A percentile compares a stretch with the other conserved stretches of the same genome.
These are phyloP conservation scores for Acridotheres tristis DNA, from an alignment of 2,797 vertebrate genomes.

Conservation along the genomic window DNA sequence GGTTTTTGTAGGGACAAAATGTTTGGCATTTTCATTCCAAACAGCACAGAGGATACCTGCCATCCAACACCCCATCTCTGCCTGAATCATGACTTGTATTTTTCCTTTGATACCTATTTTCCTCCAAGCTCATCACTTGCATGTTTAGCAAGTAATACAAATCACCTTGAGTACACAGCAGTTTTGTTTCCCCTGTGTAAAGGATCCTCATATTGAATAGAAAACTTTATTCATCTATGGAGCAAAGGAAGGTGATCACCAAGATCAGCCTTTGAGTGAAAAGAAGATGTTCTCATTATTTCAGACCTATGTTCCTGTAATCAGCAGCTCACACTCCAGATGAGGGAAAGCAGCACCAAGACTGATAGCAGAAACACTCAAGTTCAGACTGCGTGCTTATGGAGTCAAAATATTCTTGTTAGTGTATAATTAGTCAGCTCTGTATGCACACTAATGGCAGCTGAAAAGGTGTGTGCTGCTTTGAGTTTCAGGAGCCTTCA, in stretches of 20 bases:
- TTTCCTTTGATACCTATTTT: neutral
- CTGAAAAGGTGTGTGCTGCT: conserved; percentile 36
- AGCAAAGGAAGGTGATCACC: neutral
- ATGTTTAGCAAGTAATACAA: neutral
- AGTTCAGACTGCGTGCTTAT: conserved; percentile 33
- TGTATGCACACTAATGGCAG: neutral
- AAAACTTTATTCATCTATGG: neutral
- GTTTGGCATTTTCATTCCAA: neutral
- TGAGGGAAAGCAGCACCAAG: neutral
- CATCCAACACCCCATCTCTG: neutral
- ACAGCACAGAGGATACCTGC: neutral
- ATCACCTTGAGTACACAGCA: neutral
- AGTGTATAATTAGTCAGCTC: conserved; percentile 65
- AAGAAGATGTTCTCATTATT: conserved; percentile 41
- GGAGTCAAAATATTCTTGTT: conserved; percentile 64
- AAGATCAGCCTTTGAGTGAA: neutral
- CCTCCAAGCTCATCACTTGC: neutral
- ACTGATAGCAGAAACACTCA: conserved; percentile 13
- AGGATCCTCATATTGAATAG: neutral
- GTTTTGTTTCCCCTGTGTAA: neutral
- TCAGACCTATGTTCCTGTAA: conserved; percentile 6
- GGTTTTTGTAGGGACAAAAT: neutral
- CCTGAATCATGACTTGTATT: neutral
- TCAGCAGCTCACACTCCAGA: conserved; percentile 8
- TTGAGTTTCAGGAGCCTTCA: conserved; percentile 36